These are phyloP conservation scores for Blastobasis adustella DNA, from an alignment of 2,888 invertebrate species.

Conservation along the genomic window DNA sequence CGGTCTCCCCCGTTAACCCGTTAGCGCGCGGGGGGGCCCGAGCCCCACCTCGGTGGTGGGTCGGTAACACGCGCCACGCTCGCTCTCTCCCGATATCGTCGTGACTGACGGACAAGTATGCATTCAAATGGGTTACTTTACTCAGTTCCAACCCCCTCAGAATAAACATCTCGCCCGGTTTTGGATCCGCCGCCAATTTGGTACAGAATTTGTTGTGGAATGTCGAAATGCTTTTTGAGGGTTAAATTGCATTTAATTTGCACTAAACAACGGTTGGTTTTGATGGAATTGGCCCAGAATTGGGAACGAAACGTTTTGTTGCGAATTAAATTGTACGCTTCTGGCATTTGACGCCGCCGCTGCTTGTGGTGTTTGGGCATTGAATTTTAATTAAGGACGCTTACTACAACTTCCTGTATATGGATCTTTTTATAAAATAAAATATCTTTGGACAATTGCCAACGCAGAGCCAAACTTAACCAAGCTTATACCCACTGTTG, in stretches of 20 bases:
- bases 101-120: slow-evolving; percentile 84
- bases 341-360: not conserved
- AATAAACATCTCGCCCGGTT: slow-evolving; percentile 55
- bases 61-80: slow-evolving; percentile 50
- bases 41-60: slow-evolving; percentile 32
- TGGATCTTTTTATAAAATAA: too few species aligned
- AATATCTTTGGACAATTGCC: too few species aligned
- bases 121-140: slow-evolving; percentile 84
- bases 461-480: too few species aligned
- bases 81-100: slow-evolving; percentile 71
- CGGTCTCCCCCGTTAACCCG: not conserved
- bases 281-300: slow-evolving; percentile 33
- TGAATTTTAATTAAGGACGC: too few species aligned
- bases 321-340: slow-evolving; percentile 2
- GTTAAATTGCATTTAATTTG: slow-evolving; percentile 72
- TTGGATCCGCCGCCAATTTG: slow-evolving; percentile 64
- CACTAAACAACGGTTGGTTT: slow-evolving; percentile 63
- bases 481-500: too few species aligned
- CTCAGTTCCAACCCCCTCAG: slow-evolving; percentile 52
- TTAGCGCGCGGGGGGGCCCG: slow-evolving; percentile 20
- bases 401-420: too few species aligned
- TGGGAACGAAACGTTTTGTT: slow-evolving; percentile 17
- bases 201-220: slow-evolving; percentile 71
- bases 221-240: slow-evolving; percentile 66
- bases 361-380: not conserved